phyloP scores from a whole-genome alignment of 2,113 vertebrate genomes.

The Seriola rivoliana region DNA sequence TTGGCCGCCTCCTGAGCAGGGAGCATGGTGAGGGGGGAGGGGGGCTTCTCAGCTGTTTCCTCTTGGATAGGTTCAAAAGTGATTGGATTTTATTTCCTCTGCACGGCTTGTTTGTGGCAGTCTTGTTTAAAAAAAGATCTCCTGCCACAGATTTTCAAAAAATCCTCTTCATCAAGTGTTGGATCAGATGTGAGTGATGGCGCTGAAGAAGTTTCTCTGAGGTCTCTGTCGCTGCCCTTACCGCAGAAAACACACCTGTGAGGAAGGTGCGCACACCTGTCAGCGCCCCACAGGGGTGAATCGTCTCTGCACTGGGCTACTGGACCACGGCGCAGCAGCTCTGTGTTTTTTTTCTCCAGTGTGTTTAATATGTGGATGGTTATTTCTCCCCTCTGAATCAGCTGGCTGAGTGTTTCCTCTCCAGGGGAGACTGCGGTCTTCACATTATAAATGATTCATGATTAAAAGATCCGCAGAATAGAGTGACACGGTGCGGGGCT shows the following conservation, averaged over 20 bases:
- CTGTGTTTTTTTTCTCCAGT: not conserved
- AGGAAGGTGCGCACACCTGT: not conserved
- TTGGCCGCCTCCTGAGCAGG: conserved; percentile 95
- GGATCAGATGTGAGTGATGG: not conserved
- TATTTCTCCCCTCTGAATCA: not conserved
- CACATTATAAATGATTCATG: conserved; percentile 78
- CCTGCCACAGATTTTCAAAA: too few relatives aligned
- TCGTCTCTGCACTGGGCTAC: not conserved
- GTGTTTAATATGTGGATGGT: not conserved
- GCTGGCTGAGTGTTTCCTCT: conserved; percentile 22
- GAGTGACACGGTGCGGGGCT: conserved; percentile 4
- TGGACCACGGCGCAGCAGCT: not conserved
- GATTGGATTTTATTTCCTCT: not conserved
- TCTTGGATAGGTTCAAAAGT: not conserved
- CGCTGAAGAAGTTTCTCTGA: not conserved
- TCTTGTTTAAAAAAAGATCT: not conserved
- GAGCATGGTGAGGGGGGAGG: conserved; percentile 78
- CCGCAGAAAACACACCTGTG: conserved; percentile 23
- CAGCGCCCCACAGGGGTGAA: not conserved
- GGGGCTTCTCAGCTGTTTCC: too few relatives aligned
- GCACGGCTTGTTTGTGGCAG: too few relatives aligned
- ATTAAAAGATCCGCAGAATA: conserved; percentile 60
- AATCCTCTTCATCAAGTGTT: not conserved
- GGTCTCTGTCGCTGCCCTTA: not conserved
- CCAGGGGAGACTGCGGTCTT: conserved; percentile 1